Evolutionary conservation across 2,113 vertebrate species (phyloP).

Genomic region (Colossoma macropomum): DNA sequence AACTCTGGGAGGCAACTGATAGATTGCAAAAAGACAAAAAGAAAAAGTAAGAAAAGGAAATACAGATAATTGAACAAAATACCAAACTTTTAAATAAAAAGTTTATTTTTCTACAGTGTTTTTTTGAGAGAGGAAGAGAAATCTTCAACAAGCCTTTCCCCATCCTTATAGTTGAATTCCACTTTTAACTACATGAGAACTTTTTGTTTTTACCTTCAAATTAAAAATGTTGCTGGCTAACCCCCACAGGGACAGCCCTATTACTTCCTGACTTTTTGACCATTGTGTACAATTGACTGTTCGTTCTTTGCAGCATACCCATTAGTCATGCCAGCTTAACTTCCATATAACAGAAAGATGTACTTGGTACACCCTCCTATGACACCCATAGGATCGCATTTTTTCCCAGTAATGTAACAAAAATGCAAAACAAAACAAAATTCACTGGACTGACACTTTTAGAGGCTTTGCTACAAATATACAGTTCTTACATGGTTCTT

Average conservation of each 20-base stretch:
- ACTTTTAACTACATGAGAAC: conserved; percentile 9
- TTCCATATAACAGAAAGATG: conserved; percentile 2
- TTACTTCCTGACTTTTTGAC: not conserved
- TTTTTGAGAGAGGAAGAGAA: not conserved
- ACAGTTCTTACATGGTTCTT: not conserved
- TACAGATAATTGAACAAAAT: not conserved
- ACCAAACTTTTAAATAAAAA: not conserved
- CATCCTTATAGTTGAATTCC: not conserved
- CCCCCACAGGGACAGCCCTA: not conserved
- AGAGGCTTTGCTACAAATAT: conserved; percentile 7
- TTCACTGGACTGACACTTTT: not conserved
- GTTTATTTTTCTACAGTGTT: not conserved
- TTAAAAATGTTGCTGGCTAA: conserved; percentile 8
- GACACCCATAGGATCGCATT: conserved; percentile 22
- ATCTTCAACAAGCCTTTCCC: not conserved
- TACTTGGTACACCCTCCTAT: conserved; percentile 41
- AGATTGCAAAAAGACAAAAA: not conserved
- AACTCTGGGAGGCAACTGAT: not conserved
- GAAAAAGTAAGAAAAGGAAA: not conserved
- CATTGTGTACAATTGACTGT: not conserved
- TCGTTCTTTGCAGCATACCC: not conserved
- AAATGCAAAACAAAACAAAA: not conserved
- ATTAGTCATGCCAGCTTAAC: conserved; percentile 14
- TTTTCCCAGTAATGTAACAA: conserved; percentile 21
- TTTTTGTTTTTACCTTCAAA: not conserved